Conservation (phyloP, 23 tunicate genomes). For the Diplosoma virens region DNA sequence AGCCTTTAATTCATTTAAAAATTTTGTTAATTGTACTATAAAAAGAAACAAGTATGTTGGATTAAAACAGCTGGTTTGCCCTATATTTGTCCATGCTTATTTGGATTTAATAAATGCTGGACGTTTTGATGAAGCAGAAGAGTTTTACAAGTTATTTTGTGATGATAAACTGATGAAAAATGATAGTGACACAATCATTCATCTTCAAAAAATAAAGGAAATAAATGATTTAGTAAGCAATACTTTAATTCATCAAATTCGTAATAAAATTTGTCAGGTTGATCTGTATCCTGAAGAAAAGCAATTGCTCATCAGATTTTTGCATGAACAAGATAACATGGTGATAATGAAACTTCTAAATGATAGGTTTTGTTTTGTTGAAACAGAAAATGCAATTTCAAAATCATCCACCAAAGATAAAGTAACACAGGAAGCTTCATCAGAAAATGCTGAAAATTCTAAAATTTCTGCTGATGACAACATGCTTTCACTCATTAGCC, state of each 20-base stretch:
- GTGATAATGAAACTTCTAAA: constrained; percentile 38
- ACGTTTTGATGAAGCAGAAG: constrained; percentile 19
- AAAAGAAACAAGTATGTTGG: constrained; percentile 2
- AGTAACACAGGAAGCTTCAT: too few species aligned
- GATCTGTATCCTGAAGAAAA: not conserved
- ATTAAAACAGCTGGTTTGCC: not conserved
- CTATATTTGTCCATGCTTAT: constrained; percentile 27
- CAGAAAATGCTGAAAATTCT: not conserved
- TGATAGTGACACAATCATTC: not conserved
- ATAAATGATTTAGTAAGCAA: not conserved
- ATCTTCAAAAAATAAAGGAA: constrained; percentile 5
- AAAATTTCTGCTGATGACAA: not conserved
- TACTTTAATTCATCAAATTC: constrained; percentile 3
- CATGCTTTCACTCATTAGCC: not conserved
- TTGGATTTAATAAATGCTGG: constrained; percentile 13
- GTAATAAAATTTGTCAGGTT: constrained; percentile 19
- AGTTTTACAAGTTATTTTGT: not conserved
- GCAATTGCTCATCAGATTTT: constrained; percentile 14
- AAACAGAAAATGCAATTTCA: not conserved
- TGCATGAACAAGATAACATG: constrained; percentile 30
- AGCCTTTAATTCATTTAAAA: constrained; percentile 27
- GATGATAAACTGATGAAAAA: not conserved
- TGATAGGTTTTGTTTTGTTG: constrained; percentile 29
- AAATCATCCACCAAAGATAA: not conserved
- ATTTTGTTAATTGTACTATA: constrained; percentile 20